Evolutionary conservation across 1,140 invertebrate genomes (phyloP).

Genomic region (Ostrea edulis): DNA sequence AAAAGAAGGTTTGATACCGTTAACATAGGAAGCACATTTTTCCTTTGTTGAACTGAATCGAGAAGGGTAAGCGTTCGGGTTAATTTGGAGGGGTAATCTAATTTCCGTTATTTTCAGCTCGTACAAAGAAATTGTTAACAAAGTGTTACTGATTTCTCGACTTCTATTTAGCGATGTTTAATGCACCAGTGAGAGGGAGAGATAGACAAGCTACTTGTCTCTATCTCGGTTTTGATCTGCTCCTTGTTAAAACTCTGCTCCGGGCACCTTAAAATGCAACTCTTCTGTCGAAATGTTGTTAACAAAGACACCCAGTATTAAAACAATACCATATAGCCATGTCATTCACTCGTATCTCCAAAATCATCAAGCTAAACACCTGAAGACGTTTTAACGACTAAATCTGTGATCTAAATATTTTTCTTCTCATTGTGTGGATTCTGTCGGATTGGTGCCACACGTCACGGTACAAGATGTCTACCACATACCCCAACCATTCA

Average conservation of each 20-base stretch:
- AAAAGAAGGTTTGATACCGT: neutral
- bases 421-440: neutral
- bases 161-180: neutral
- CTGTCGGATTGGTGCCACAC: neutral
- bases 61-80: neutral
- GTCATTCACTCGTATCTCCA: constrained; percentile 1
- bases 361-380: constrained; percentile 17
- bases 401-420: neutral
- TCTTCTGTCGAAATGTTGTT: neutral
- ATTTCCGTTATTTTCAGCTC: neutral
- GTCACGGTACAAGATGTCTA: neutral
- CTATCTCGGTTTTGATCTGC: neutral
- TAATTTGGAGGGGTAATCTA: constrained; percentile 18
- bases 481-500: neutral
- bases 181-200: constrained; percentile 2
- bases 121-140: constrained; percentile 21
- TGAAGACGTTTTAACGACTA: constrained; percentile 7
- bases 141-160: constrained; percentile 24
- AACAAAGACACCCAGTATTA: neutral
- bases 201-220: neutral
- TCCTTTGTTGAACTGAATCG: neutral
- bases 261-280: neutral
- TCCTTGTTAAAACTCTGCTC: constrained; percentile 5
- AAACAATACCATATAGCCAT: constrained; percentile 6
- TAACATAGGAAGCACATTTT: neutral